A percentile compares a stretch with the other conserved stretches of the same genome.
Evolutionary conservation across 2,888 invertebrate genomes (phyloP).

Genomic region (Acanthococcus lagerstroemiae): DNA sequence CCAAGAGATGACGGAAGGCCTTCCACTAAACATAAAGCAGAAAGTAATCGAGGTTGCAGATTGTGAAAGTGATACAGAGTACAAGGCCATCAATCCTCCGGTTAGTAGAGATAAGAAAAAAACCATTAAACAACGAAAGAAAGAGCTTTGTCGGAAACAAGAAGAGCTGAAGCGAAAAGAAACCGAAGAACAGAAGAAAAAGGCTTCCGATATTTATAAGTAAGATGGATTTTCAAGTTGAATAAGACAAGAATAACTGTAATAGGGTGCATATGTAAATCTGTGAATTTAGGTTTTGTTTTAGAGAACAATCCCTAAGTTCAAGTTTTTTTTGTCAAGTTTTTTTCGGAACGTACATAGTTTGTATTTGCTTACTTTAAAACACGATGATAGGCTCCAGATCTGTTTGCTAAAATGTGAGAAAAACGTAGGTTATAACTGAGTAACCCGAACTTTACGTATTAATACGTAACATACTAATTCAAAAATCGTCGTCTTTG

Average conservation of each 20-base stretch:
- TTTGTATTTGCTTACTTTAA: too few relatives aligned
- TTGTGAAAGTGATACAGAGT: conserved; percentile 44
- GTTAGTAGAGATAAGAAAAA: conserved; percentile 61
- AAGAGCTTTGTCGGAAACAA: conserved; percentile 52
- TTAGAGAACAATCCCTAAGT: not conserved
- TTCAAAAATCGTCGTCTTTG: too few relatives aligned
- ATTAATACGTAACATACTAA: too few relatives aligned
- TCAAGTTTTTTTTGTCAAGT: not conserved
- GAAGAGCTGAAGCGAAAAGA: conserved; percentile 45
- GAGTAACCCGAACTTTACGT: too few relatives aligned
- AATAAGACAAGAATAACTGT: too few relatives aligned
- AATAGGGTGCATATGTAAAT: too few relatives aligned
- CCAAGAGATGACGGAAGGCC: conserved; percentile 62
- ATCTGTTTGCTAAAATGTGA: not conserved
- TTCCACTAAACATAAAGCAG: conserved; percentile 45
- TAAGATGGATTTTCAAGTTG: too few relatives aligned
- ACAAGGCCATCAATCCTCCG: conserved; percentile 58
- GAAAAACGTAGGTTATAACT: not conserved
- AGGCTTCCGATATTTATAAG: conserved; percentile 64
- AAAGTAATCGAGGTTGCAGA: conserved; percentile 39
- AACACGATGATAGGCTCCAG: too few relatives aligned
- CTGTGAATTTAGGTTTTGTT: too few relatives aligned
- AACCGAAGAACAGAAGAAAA: conserved; percentile 59
- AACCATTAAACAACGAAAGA: conserved; percentile 57
- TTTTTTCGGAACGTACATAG: too few relatives aligned